Evolutionary conservation across 1,140 invertebrate genomes (phyloP), one percentile per base, ranked within the genome.

Genomic region (Danaus plexippus): DNA sequence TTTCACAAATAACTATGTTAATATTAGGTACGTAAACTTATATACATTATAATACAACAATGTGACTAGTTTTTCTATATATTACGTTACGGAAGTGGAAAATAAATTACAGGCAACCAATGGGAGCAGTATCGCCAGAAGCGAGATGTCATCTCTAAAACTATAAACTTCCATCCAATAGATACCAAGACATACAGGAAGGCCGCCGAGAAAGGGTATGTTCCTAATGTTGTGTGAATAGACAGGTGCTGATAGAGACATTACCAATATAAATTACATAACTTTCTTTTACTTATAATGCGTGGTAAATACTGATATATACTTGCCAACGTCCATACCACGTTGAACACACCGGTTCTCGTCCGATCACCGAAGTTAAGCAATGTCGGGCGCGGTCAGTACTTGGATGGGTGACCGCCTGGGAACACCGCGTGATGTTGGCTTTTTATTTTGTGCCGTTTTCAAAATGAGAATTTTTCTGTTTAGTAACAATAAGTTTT

Each of bases 91-190:
- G 22, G 22, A 32, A 32, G 22, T 32, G 22, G 43, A 13, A 50
- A 53, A 9, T 60, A 44, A 46, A 49, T 61, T 54, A n/a, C 47
- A 47, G 59, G 63, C 8, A 59, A 47, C 18, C 64, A 75, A 9
- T 84, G 74, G 73, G 77, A 81, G 12, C 75, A 84, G 42, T 84
- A 70, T 47, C 71, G 67, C 53, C 70, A 75, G 49, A 67, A 69
- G 5, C 69, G 76, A 1, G 78, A 80, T 11, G 57, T 53, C 0
- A 66, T 80, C 2, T 64, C 77, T 2, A 81, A 70, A 50, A 73
- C 63, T 44, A 66, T 77, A 9, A 72, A 69, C 46, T 74, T 75
- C 7, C 52, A 55, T 7, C 56, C 59, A 1, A 62, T 67, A 13
- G 58, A 67, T 42, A 61, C 48, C 32, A 54, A 53, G 7, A 64